Conservation (phyloP, 2,888 invertebrate genomes). For the Microchrysa polita region DNA sequence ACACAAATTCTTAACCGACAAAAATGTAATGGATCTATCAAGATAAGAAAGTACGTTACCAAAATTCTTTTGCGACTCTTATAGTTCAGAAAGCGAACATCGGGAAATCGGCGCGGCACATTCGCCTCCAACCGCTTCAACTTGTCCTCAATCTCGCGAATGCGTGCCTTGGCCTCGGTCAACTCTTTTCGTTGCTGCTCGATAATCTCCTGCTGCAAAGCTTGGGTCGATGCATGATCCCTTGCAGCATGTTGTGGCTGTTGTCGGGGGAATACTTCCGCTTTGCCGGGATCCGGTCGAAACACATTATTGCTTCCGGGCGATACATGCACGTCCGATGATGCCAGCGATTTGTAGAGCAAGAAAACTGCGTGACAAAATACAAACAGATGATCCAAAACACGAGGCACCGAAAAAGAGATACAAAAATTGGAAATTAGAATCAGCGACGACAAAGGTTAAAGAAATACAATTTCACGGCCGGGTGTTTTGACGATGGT, state of each 20-base stretch:
- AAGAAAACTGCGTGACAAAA: slow-evolving; percentile 48
- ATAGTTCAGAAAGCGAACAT: slow-evolving; percentile 91
- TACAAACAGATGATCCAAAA: background rate
- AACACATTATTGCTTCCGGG: background rate
- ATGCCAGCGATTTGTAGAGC: slow-evolving; percentile 51
- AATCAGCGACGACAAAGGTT: background rate
- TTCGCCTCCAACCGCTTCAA: slow-evolving; percentile 76
- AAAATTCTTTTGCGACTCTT: slow-evolving; percentile 91
- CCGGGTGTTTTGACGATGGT: background rate
- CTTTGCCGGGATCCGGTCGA: slow-evolving; percentile 19
- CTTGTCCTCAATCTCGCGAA: slow-evolving; percentile 77
- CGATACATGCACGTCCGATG: slow-evolving; percentile 50
- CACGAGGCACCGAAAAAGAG: background rate
- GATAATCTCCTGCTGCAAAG: slow-evolving; percentile 4
- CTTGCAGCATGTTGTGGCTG: background rate
- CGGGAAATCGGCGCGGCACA: slow-evolving; percentile 85
- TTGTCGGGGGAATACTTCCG: slow-evolving; percentile 44
- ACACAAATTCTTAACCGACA: no score
- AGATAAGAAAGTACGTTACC: slow-evolving; percentile 67
- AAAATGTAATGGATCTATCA: no score
- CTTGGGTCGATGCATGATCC: no score
- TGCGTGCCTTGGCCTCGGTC: slow-evolving; percentile 71
- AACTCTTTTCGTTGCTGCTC: slow-evolving; percentile 62
- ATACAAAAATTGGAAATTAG: slow-evolving; percentile 31
- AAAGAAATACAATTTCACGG: no score